Evolutionary conservation across 2,888 invertebrate genomes (phyloP), one percentile per base, ranked within the genome.

Genomic region (Sarcophaga carnaria): DNA sequence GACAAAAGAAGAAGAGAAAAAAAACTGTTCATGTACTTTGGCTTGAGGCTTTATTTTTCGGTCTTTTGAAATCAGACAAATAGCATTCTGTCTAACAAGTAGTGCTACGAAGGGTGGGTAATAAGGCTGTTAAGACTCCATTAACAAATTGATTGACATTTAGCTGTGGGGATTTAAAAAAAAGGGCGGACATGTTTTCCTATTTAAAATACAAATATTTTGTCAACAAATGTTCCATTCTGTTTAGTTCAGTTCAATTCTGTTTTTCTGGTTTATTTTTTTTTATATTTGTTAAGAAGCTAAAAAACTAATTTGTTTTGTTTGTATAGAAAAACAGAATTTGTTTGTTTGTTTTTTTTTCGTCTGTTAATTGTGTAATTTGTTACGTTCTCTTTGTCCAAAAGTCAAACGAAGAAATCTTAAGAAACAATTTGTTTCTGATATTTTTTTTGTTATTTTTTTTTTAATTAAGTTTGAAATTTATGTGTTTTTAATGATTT

Each of bases 401-500:
- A 74, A 63, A 74, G 17, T 63, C 47, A 60, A 62, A 69, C 27
- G n/a, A 27, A n/a, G 12, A 60, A 72, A 60, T 66, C 37, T 66
- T 8, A 72, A 72, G 20, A 45, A 60, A 62, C 17, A 37, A 63
- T 62, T 47, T 14, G 14, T 14, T 14, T 49, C 14, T 49, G 14
- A 37, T 27, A 37, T 37, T 37, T 37, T 37, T 27, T 27, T 27
- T 27, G 27, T 27, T 27, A 27, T 54, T 14, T 12, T 54, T 54
- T 54, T 54, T 54, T 12, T 14, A 54, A 54, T 54, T 54, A 54
- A 54, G 54, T 54, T 47, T 60, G 0, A 49, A 62, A 70, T 62
- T 78, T 63, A 70, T 62, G 47, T 78, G 2, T 78, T 47, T 60
- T 78, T 69, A 69, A 77, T 78, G 60, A 78, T 70, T 25, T n/a